Conservation (phyloP, 1,140 invertebrate species). For the Pseudomyrmex dendroicus region DNA sequence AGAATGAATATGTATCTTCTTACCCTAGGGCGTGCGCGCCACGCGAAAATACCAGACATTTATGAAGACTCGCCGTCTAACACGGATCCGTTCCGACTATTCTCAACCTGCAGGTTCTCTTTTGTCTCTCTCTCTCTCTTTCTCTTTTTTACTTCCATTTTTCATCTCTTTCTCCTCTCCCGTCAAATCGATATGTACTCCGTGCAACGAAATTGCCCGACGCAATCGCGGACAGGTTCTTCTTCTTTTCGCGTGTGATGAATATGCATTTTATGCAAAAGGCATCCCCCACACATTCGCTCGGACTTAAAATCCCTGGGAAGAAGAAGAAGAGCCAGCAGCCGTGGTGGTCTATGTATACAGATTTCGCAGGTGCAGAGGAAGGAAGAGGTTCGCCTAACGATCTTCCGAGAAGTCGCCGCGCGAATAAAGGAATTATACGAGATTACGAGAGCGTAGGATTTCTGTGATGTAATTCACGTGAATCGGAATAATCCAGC, state of each 20-base stretch:
- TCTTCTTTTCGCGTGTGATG: conserved; percentile 59
- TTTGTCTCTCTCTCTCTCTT: conserved; percentile 12
- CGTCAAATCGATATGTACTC: conserved; percentile 12
- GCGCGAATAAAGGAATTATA: conserved; percentile 48
- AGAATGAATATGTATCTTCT: conserved; percentile 55
- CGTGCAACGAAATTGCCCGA: conserved; percentile 23
- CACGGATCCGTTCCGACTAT: conserved; percentile 1
- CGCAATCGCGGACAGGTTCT: conserved; percentile 1
- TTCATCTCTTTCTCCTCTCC: background rate
- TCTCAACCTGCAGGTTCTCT: background rate
- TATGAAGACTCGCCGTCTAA: conserved; percentile 16
- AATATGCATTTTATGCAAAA: conserved; percentile 61
- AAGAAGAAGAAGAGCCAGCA: conserved; percentile 19
- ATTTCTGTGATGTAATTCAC: conserved; percentile 33
- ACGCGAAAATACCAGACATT: conserved; percentile 42
- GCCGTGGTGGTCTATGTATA: too few relatives aligned
- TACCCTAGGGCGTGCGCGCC: background rate
- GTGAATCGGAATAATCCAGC: conserved; percentile 15
- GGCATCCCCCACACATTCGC: conserved; percentile 23
- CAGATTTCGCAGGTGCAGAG: conserved; percentile 11
- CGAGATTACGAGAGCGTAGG: conserved; percentile 14
- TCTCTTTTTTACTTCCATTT: background rate
- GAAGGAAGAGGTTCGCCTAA: conserved; percentile 32
- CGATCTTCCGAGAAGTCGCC: conserved; percentile 15
- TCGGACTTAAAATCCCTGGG: conserved; percentile 24